phyloP scores from a whole-genome alignment of 1,140 invertebrate species.

The Samia ricini region DNA sequence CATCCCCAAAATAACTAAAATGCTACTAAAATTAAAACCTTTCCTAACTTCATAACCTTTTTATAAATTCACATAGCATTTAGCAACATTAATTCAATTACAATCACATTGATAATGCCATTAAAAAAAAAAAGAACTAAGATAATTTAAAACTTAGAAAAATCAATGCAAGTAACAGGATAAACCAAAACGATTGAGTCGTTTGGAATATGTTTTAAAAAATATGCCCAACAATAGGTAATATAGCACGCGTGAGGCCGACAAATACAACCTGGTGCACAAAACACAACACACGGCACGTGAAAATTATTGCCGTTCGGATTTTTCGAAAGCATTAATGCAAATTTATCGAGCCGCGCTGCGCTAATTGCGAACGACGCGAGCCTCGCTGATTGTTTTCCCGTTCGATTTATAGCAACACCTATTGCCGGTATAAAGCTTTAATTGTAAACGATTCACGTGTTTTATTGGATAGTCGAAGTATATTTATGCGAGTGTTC shows the following conservation, averaged over 20 bases:
- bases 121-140: too few species aligned
- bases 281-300: conserved; percentile 49
- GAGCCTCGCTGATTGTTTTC: conserved; percentile 75
- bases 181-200: not conserved
- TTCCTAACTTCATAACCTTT: too few species aligned
- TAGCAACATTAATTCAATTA: too few species aligned
- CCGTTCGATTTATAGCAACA: conserved; percentile 74
- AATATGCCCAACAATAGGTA: not conserved
- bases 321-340: conserved; percentile 77
- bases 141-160: too few species aligned
- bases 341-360: conserved; percentile 74
- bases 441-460: conserved; percentile 76
- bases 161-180: not conserved
- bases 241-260: not conserved
- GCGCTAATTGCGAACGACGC: conserved; percentile 74
- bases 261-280: conserved; percentile 14
- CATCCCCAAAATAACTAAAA: too few species aligned
- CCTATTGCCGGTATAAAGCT: conserved; percentile 77
- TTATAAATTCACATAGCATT: too few species aligned
- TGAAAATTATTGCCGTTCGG: conserved; percentile 72
- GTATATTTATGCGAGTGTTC: conserved; percentile 70
- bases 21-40: too few species aligned
- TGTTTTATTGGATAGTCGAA: conserved; percentile 76
- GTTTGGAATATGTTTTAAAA: not conserved
- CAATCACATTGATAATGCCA: too few species aligned